Percentiles rank a stretch among this genome's conserved stretches.
Conservation (phyloP, 2,888 invertebrate species). For the Sericinus montela region DNA sequence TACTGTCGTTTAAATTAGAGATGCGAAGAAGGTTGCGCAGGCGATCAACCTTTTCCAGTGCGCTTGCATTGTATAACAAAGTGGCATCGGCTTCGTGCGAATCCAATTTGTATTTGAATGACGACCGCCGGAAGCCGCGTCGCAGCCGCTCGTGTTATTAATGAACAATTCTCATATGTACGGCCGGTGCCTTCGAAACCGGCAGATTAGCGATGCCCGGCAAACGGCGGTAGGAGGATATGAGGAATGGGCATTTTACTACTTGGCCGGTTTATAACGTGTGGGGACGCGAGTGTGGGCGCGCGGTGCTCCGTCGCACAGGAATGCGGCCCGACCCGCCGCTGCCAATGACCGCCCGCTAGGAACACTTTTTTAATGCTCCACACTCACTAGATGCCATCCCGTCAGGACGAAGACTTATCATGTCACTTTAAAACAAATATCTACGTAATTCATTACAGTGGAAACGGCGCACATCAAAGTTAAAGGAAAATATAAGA, state of each 20-base stretch:
- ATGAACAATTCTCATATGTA: conserved; percentile 56
- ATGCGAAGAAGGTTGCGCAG: background rate
- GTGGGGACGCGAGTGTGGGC: conserved; percentile 52
- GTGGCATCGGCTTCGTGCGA: conserved; percentile 48
- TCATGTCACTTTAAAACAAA: conserved; percentile 15
- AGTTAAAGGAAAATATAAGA: too few relatives aligned
- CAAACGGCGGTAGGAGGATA: conserved; percentile 30
- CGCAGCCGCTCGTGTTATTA: conserved; percentile 65
- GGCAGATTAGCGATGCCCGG: conserved; percentile 30
- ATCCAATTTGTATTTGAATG: conserved; percentile 66
- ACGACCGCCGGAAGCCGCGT: conserved; percentile 66
- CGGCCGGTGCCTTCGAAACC: conserved; percentile 38
- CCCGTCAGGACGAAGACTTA: conserved; percentile 45
- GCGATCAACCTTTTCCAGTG: background rate
- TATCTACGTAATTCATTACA: background rate
- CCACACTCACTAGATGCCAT: conserved; percentile 56
- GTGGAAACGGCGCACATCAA: too few relatives aligned
- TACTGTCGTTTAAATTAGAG: too few relatives aligned
- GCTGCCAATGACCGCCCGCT: conserved; percentile 76
- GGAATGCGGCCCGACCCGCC: conserved; percentile 74
- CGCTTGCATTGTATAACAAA: conserved; percentile 39
- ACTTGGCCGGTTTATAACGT: conserved; percentile 23
- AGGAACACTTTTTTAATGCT: conserved; percentile 70
- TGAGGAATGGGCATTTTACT: conserved; percentile 29
- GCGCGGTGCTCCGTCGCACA: conserved; percentile 66